Evolutionary conservation across 2,888 invertebrate genomes (phyloP), one percentile per base, ranked within the genome.

Genomic region (Amblyjoppa proteus): DNA sequence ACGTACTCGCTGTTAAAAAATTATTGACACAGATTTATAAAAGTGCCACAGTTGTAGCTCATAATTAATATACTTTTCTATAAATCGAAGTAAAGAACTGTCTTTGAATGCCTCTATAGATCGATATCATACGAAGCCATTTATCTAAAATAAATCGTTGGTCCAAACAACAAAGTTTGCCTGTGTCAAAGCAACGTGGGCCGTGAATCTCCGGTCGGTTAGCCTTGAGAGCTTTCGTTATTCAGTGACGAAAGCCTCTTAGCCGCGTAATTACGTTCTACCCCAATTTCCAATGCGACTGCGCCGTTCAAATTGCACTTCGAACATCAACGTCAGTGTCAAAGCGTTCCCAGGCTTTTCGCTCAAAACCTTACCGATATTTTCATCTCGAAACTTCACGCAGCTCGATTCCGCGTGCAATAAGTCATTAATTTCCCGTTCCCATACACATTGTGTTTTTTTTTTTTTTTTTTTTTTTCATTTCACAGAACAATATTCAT

Each of bases 401-500:
- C 61, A 31, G 31, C 28, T 49, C 28, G 64, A 75, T 49, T n/a
- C 9, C n/a, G 20, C 28, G 45, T 28, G 28, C 75, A 51, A 64
- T 34, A 66, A 34, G 53, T 31, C 34, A 34, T 34, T n/a, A 25
- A 38, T 66, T 76, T 25, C 25, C 16, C 51, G 20, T 11, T 64
- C 13, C 2, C 49, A 45, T 64, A 49, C 31, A 75, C 31, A 64
- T 64, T 61, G 25, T 16, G 34, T 73, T 25, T 64, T 64, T 64
- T 49, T 49, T 73, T 25, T 20, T 20, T 20, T 16, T 49, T 73
- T 38, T 64, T 75, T 64, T 49, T 49, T 73, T 25, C 20, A 73
- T 58, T 61, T 68, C 56, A 66, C 68, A 56, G 20, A 68, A 77
- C 77, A 53, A 68, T 77, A 77, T 56, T 53, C 20, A 68, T 66